These are phyloP conservation scores for Acrobasis consociella DNA, from an alignment of 2,888 invertebrate species.

Conservation along the genomic window DNA sequence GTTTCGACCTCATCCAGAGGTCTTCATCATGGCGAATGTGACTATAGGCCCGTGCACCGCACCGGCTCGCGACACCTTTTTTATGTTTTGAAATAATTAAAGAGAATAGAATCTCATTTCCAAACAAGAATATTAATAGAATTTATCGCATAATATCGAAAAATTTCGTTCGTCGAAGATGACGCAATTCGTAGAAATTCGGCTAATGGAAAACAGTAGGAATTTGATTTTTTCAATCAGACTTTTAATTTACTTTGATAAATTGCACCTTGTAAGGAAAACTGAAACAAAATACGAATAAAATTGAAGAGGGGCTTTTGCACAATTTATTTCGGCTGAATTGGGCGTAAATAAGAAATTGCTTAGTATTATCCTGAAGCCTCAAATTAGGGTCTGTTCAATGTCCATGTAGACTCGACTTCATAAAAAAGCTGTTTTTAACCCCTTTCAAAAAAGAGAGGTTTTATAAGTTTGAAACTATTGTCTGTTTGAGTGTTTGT, in stretches of 20 bases:
- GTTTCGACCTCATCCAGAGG: too few relatives aligned
- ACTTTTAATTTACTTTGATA: constrained; percentile 11
- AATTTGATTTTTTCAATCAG: constrained; percentile 1
- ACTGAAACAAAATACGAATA: constrained; percentile 8
- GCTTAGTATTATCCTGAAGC: constrained; percentile 18
- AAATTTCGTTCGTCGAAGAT: neutral
- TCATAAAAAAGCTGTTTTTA: too few relatives aligned
- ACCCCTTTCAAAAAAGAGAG: too few relatives aligned
- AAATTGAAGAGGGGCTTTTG: constrained; percentile 9
- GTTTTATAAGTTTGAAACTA: too few relatives aligned
- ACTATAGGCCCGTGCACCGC: too few relatives aligned
- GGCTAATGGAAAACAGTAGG: neutral
- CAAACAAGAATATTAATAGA: neutral
- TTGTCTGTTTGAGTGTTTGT: too few relatives aligned
- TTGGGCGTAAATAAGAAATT: constrained; percentile 21
- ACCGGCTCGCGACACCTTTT: too few relatives aligned
- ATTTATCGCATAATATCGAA: neutral
- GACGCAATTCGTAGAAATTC: constrained; percentile 2
- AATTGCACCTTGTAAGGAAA: constrained; percentile 6
- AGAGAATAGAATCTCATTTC: neutral
- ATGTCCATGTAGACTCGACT: too few relatives aligned
- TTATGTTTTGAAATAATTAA: too few relatives aligned
- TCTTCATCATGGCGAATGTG: too few relatives aligned
- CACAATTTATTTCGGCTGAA: constrained; percentile 14
- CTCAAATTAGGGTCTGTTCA: neutral